Conservation (phyloP, 2,888 invertebrate species). For the Stratiomys singularior region DNA sequence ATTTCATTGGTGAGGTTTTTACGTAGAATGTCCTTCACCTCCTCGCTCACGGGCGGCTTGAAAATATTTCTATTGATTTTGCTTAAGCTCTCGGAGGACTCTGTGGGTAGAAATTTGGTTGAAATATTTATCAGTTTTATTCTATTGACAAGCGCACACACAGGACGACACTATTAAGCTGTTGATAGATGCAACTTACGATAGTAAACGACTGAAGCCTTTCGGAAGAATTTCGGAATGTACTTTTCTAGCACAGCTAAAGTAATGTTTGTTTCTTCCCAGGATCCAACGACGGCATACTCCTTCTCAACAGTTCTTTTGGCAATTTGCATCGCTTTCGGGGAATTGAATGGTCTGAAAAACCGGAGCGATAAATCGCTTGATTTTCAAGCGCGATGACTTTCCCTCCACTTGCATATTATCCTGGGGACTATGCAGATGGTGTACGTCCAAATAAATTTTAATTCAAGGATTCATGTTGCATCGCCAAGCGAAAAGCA, state of each 20-base stretch:
- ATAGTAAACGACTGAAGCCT: constrained; percentile 80
- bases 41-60: constrained; percentile 85
- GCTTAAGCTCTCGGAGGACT: constrained; percentile 66
- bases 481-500: too few species aligned
- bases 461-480: too few species aligned
- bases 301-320: constrained; percentile 86
- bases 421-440: too few species aligned
- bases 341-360: constrained; percentile 82
- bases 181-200: constrained; percentile 69
- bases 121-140: too few species aligned
- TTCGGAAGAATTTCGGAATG: constrained; percentile 82
- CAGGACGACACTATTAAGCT: not conserved
- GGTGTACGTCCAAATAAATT: too few species aligned
- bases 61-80: constrained; percentile 84
- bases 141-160: not conserved
- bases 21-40: constrained; percentile 82
- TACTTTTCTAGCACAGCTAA: constrained; percentile 84
- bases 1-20: constrained; percentile 88
- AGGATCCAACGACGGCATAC: constrained; percentile 88
- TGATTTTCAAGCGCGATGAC: too few species aligned
- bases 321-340: constrained; percentile 82
- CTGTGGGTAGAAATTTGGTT: constrained; percentile 19
- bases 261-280: constrained; percentile 88
- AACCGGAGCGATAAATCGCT: not conserved
- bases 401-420: too few species aligned